Conservation (phyloP, 1,140 invertebrate species). For the Nixonia krombeini region DNA sequence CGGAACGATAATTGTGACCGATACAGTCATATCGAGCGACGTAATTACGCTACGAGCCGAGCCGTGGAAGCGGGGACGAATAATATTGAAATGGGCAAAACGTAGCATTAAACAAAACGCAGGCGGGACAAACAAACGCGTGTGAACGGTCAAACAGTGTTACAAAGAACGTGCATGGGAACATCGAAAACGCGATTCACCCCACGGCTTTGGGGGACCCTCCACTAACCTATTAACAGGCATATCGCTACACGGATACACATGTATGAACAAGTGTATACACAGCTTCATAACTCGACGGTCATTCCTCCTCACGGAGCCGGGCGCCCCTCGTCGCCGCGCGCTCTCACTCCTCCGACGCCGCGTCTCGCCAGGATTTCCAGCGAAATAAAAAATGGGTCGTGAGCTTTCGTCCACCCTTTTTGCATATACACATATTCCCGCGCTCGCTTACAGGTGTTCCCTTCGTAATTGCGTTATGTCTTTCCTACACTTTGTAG, state of each 20-base stretch:
- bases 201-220: conserved; percentile 64
- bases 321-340: conserved; percentile 2
- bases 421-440: conserved; percentile 24
- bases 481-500: conserved; percentile 10
- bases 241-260: conserved; percentile 67
- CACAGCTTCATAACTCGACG: conserved; percentile 32
- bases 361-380: conserved; percentile 28
- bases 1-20: too few relatives aligned
- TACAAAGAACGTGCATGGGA: conserved; percentile 47
- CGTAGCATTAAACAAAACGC: conserved; percentile 13
- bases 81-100: too few relatives aligned
- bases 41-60: too few relatives aligned
- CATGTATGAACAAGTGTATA: conserved; percentile 52
- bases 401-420: conserved; percentile 36
- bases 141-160: conserved; percentile 30
- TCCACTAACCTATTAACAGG: conserved; percentile 68
- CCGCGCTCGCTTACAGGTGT: conserved; percentile 29
- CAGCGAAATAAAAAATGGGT: conserved; percentile 41
- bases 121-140: conserved; percentile 17
- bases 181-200: conserved; percentile 68
- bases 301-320: conserved; percentile 28
- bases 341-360: too few relatives aligned
- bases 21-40: too few relatives aligned
- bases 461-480: conserved; percentile 30
- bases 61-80: too few relatives aligned